These are phyloP conservation scores for Nasonia vitripennis DNA, from an alignment of 1,140 invertebrate species.

Conservation along the genomic window DNA sequence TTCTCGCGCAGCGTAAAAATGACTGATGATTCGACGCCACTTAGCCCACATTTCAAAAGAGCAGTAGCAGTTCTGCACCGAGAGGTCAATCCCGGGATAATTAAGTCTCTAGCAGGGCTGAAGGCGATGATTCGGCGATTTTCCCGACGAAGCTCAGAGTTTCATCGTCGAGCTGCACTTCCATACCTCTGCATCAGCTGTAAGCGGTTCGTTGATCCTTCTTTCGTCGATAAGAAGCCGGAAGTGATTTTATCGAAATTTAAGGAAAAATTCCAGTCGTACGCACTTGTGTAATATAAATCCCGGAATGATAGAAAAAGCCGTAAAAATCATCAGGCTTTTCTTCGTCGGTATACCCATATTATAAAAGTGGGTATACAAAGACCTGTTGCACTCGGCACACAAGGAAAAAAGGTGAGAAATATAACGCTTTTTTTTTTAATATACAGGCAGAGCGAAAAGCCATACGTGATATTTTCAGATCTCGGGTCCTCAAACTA, in stretches of 20 bases:
- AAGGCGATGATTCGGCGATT: background rate
- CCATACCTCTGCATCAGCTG: background rate
- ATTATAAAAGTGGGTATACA: no score
- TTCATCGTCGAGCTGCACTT: background rate
- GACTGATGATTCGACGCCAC: background rate
- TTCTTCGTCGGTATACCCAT: no score
- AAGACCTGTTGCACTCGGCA: no score
- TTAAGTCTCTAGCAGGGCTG: background rate
- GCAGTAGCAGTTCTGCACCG: background rate
- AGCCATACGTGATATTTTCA: background rate
- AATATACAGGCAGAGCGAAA: background rate
- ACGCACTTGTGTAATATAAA: no score
- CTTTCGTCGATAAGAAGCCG: no score
- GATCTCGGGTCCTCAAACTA: background rate
- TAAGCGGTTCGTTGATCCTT: background rate
- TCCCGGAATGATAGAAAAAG: no score
- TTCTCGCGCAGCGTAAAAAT: background rate
- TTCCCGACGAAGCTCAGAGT: background rate
- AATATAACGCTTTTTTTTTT: background rate
- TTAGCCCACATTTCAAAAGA: background rate
- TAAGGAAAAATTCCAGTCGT: no score
- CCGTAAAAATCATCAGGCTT: no score
- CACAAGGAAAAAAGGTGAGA: background rate
- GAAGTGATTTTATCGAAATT: no score
- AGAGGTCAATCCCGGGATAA: background rate